Percentiles rank a stretch among this genome's conserved stretches.
Conservation (phyloP, 2,113 vertebrate genomes). For the Montifringilla adamsi region DNA sequence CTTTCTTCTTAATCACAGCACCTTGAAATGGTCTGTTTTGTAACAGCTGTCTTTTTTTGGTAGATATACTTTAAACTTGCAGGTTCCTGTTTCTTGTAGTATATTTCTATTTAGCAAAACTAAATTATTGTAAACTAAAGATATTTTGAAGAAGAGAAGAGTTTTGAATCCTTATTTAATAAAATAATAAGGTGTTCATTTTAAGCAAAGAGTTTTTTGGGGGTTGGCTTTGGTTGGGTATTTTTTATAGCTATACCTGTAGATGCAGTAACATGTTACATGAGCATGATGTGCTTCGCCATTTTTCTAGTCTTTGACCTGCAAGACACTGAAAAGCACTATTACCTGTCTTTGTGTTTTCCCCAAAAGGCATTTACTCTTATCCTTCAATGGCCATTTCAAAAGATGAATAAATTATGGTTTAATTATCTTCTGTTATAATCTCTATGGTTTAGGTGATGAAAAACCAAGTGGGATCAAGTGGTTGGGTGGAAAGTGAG, state of each 20-base stretch:
- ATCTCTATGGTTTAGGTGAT: background rate
- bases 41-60: background rate
- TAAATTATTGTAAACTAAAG: background rate
- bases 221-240: background rate
- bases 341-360: background rate
- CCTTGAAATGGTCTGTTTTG: background rate
- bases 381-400: background rate
- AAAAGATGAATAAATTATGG: background rate
- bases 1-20: background rate
- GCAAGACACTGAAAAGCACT: background rate
- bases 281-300: background rate
- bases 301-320: background rate
- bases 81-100: background rate
- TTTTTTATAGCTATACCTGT: background rate
- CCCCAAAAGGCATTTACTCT: background rate
- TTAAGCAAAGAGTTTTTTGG: background rate
- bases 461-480: background rate
- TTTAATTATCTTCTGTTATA: background rate
- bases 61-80: background rate
- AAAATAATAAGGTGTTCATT: background rate
- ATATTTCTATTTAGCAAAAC: background rate
- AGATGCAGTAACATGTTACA: background rate
- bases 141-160: background rate
- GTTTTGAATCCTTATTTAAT: background rate
- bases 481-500: background rate